These are phyloP conservation scores for Pteruthius melanotis DNA, from an alignment of 2,113 vertebrate genomes.

Conservation along the genomic window DNA sequence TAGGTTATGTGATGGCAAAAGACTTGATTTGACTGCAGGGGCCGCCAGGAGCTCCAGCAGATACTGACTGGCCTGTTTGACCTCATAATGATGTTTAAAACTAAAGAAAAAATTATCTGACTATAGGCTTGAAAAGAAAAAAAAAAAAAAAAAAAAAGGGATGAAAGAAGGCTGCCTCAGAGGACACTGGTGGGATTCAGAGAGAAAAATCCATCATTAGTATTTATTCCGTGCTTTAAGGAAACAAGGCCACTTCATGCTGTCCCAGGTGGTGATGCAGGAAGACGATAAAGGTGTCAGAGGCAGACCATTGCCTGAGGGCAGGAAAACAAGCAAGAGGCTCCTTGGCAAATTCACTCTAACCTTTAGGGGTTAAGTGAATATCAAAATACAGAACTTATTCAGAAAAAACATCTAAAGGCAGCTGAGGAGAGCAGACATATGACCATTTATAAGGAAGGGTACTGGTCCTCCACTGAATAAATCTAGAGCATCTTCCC, in stretches of 20 bases:
- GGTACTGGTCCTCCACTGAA: not conserved
- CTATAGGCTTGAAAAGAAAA: not conserved
- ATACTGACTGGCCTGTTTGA: not conserved
- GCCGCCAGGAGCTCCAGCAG: not conserved
- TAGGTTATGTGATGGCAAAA: not conserved
- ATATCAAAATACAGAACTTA: not conserved
- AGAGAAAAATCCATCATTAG: not conserved
- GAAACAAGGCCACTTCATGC: not conserved
- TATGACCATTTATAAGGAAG: not conserved
- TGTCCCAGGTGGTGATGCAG: not conserved
- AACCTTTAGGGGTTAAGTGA: slow-evolving; percentile 8
- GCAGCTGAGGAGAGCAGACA: not conserved
- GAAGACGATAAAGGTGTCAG: not conserved
- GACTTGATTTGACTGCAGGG: not conserved
- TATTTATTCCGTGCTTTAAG: not conserved
- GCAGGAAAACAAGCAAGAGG: not conserved
- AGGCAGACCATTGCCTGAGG: not conserved
- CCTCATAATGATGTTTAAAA: not conserved
- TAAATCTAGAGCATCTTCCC: not conserved
- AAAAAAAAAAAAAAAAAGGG: not conserved
- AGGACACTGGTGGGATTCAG: not conserved
- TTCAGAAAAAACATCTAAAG: not conserved
- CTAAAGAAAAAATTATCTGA: not conserved
- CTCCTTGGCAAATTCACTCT: not conserved
- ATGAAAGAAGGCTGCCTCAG: not conserved